phyloP scores from a whole-genome alignment of 1,140 invertebrate species.

The Achroia grisella region DNA sequence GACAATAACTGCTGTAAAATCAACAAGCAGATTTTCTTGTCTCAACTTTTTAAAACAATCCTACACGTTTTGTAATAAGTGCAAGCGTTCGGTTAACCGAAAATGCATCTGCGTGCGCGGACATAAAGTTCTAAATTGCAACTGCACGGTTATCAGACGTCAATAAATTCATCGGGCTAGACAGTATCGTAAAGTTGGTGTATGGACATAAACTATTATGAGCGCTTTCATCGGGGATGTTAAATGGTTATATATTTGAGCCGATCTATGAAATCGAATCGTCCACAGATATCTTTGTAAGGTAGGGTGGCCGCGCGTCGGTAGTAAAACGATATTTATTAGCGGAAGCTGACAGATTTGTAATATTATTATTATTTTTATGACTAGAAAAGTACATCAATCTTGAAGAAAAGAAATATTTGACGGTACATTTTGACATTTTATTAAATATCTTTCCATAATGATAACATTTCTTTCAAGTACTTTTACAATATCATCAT shows the following conservation, averaged over 20 bases:
- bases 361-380: too few relatives aligned
- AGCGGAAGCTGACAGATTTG: too few relatives aligned
- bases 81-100: background rate
- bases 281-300: background rate
- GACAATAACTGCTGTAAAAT: slow-evolving; percentile 2
- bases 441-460: too few relatives aligned
- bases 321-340: too few relatives aligned
- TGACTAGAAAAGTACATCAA: too few relatives aligned
- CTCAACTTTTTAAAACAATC: background rate
- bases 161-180: slow-evolving; percentile 37
- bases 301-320: background rate
- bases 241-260: slow-evolving; percentile 11
- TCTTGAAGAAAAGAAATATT: too few relatives aligned
- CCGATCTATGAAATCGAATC: background rate
- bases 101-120: slow-evolving; percentile 8
- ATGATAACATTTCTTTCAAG: too few relatives aligned
- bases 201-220: slow-evolving; percentile 35
- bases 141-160: slow-evolving; percentile 8
- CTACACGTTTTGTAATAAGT: background rate
- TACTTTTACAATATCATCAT: too few relatives aligned
- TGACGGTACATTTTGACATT: too few relatives aligned
- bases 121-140: slow-evolving; percentile 10
- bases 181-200: slow-evolving; percentile 36
- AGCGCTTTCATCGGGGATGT: slow-evolving; percentile 26
- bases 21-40: background rate